Base-by-base conservation (phyloP, 2,888 invertebrate genomes). In the Molanna angustata region DNA sequence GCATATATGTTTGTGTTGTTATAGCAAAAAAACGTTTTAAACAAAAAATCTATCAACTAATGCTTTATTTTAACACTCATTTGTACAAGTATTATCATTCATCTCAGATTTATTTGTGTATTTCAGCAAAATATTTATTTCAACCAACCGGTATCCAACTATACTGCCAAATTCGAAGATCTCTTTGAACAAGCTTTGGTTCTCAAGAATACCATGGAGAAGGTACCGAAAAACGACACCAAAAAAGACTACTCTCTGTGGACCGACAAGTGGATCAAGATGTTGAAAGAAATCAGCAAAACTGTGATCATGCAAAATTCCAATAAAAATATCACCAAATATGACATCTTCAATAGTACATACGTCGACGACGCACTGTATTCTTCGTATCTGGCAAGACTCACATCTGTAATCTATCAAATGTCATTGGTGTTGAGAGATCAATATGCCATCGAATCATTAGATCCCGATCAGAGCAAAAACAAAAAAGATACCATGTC, bases 111-210 rank as follows among this genome's bases (percentile, higher is more conserved):
- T 41, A 11, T 42, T 47, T 42, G 46, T 46, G 41, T 45, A 49
- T 62, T 61, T 22, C 49, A 62, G 62, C 62, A 62, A 61, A 54
- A 52, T 44, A 32, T 61, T 14, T 62, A 59, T 48, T 59, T 58
- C 40, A 58, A 58, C 22, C 49, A 47, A 17, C 58, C 60, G 1
- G 51, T 51, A 4, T 44, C 46, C 16, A 52, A 47, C 32, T 58
- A 49, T 31, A 52, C 51, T 3, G 54, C 45, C 18, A 60, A 46
- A 11, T 60, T 59, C 17, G 52, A 52, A 21, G 35, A 52, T 17
- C 39, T 61, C 3, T 49, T 46, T 6, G 57, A 61, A 18, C 51
- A 50, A n/a, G 18, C 53, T 1, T 13, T 49, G 4, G 41, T 41
- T 6, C 41, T 60, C 27, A 48, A 49, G 16, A 40, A 51, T 3